Percentiles rank a stretch among this genome's conserved stretches.
These are phyloP conservation scores for Ammodytes dubius DNA, from an alignment of 2,113 vertebrate genomes.

Conservation along the genomic window DNA sequence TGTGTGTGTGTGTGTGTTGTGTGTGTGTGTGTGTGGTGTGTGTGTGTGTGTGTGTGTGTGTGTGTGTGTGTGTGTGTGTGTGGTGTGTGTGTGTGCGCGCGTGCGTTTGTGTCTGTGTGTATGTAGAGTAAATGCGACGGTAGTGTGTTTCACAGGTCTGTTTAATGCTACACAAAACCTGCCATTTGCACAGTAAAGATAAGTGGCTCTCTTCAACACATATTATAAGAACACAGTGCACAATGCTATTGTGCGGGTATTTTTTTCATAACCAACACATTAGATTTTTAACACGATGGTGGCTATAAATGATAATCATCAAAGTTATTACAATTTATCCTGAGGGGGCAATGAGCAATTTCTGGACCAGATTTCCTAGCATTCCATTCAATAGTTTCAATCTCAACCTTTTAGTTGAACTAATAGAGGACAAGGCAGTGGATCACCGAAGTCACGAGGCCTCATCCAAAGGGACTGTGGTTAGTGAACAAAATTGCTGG, in stretches of 20 bases:
- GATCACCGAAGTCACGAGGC: no score
- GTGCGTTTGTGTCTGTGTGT: neutral
- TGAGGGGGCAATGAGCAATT: neutral
- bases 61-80: neutral
- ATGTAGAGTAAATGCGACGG: neutral
- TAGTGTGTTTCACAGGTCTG: constrained; percentile 3
- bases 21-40: constrained; percentile 10
- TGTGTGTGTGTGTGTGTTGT: neutral
- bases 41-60: constrained; percentile 10
- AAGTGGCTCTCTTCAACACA: neutral
- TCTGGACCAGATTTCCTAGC: neutral
- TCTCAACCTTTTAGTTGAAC: neutral
- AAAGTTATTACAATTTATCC: neutral
- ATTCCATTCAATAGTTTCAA: neutral
- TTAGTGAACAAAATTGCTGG: neutral
- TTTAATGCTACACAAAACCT: constrained; percentile 17
- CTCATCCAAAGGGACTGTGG: neutral
- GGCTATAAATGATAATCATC: neutral
- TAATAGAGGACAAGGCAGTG: no score
- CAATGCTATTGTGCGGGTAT: neutral
- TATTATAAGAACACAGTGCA: neutral
- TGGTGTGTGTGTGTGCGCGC: no score
- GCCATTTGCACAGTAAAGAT: neutral
- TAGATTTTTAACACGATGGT: neutral
- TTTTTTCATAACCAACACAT: neutral